These are phyloP conservation scores for Sceloporus tristichus DNA, from an alignment of 2,113 vertebrate genomes.

Conservation along the genomic window DNA sequence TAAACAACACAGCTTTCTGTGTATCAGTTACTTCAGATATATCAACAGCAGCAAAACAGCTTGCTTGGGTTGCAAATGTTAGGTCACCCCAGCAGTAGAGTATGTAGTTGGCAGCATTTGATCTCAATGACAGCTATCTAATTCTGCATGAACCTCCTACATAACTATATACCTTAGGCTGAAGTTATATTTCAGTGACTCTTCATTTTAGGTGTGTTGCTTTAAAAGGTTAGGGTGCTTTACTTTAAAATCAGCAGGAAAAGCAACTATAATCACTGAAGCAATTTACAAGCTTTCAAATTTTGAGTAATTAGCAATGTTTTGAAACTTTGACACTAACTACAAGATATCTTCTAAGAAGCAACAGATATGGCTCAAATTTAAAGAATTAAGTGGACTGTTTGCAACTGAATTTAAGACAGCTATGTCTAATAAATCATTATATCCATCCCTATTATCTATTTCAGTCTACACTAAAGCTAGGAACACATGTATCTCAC, in stretches of 20 bases:
- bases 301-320: background rate
- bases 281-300: background rate
- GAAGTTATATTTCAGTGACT: constrained; percentile 25
- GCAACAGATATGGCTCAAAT: background rate
- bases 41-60: background rate
- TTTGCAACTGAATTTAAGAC: background rate
- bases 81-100: background rate
- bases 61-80: background rate
- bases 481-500: too few species aligned
- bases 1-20: constrained; percentile 2
- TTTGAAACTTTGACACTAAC: background rate
- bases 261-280: background rate
- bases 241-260: background rate
- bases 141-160: background rate
- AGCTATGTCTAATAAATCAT: background rate
- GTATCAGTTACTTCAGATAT: background rate
- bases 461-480: too few species aligned
- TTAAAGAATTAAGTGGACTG: background rate
- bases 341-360: background rate
- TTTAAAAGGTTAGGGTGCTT: background rate
- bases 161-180: constrained; percentile 37
- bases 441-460: background rate
- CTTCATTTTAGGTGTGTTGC: constrained; percentile 33
- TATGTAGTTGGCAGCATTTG: background rate
- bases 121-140: constrained; percentile 19